Percentiles rank a stretch among this genome's conserved stretches.
Conservation (phyloP, 1,140 invertebrate genomes). For the Lutraria rhynchaena region DNA sequence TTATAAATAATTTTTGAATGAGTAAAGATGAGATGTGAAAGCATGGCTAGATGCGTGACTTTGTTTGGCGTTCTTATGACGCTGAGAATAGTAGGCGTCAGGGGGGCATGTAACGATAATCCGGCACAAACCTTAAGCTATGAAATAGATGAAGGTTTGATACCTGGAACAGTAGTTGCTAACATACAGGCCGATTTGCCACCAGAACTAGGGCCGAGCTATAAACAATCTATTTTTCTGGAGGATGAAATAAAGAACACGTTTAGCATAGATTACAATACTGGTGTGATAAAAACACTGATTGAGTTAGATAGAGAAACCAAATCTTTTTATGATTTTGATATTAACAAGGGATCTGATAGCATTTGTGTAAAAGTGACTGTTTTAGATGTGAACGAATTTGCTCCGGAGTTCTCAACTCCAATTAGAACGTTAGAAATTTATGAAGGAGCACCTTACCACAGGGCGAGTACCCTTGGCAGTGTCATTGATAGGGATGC, state of each 20-base stretch:
- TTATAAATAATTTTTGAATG: neutral
- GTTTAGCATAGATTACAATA: slow-evolving; percentile 46
- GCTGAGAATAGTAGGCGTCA: neutral
- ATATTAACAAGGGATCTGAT: slow-evolving; percentile 89
- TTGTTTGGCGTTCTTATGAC: neutral
- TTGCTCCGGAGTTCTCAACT: slow-evolving; percentile 86
- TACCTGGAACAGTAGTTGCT: slow-evolving; percentile 13
- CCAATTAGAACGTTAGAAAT: slow-evolving; percentile 86
- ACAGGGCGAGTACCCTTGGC: slow-evolving; percentile 87
- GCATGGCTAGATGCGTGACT: neutral
- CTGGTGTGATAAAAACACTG: slow-evolving; percentile 46
- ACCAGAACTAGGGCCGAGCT: slow-evolving; percentile 5
- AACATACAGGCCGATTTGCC: slow-evolving; percentile 2
- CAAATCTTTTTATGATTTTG: slow-evolving; percentile 93
- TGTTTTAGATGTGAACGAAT: slow-evolving; percentile 93
- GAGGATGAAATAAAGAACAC: slow-evolving; percentile 4
- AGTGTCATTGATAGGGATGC: slow-evolving; percentile 92
- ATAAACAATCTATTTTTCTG: slow-evolving; percentile 15
- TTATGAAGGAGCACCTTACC: slow-evolving; percentile 80
- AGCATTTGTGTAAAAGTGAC: slow-evolving; percentile 69
- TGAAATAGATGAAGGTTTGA: slow-evolving; percentile 4
- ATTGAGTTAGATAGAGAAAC: slow-evolving; percentile 90
- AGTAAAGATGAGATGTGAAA: neutral
- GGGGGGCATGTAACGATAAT: slow-evolving; percentile 1
- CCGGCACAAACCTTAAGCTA: neutral